Conservation (phyloP, 35 echinoderm and acorn worm genomes). For the Lytechinus pictus region DNA sequence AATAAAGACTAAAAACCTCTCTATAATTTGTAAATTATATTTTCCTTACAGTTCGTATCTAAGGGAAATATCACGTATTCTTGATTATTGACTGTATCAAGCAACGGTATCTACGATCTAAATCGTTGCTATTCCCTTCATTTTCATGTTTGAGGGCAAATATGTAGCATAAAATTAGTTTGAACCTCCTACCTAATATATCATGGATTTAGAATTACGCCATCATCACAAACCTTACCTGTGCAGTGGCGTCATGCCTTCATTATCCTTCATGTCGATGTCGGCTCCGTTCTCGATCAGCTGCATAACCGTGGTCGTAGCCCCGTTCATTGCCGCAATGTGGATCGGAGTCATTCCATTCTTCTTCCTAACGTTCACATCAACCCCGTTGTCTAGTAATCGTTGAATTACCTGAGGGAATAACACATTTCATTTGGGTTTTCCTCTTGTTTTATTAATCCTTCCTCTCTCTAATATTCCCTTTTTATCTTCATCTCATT, state of each 20-base stretch:
- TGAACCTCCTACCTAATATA: too few relatives aligned
- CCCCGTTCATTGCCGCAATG: conserved; percentile 42
- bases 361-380: conserved; percentile 25
- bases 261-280: conserved; percentile 57
- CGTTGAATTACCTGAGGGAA: background rate
- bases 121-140: too few relatives aligned
- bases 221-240: conserved; percentile 23
- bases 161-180: too few relatives aligned
- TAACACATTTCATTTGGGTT: background rate
- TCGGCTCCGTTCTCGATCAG: conserved; percentile 58
- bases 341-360: conserved; percentile 23
- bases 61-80: too few relatives aligned
- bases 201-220: too few relatives aligned
- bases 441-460: background rate
- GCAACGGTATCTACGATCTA: too few relatives aligned
- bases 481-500: background rate
- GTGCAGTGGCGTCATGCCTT: conserved; percentile 88
- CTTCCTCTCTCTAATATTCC: background rate
- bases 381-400: conserved; percentile 30
- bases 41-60: too few relatives aligned
- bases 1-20: too few relatives aligned
- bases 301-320: background rate
- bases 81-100: too few relatives aligned
- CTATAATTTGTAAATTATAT: too few relatives aligned
- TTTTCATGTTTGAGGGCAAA: too few relatives aligned